A percentile compares a stretch with the other conserved stretches of the same genome.
Evolutionary conservation across 2,797 vertebrate species (phyloP).

Genomic region (Dendrocincla fuliginosa): DNA sequence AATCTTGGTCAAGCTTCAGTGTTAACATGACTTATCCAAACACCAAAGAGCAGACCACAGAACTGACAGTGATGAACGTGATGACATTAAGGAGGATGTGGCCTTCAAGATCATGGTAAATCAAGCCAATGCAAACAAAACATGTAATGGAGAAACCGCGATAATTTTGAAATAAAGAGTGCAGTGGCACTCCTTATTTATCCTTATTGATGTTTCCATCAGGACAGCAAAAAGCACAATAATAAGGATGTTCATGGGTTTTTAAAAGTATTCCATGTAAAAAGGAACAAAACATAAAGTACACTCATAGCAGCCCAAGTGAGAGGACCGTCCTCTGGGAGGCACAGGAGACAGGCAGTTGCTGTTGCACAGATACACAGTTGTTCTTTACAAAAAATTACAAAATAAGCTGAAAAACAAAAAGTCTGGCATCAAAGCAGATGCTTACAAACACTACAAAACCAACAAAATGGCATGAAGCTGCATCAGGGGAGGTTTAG

Average conservation of each 20-base stretch:
- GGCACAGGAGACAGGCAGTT: not conserved
- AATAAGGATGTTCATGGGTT: not conserved
- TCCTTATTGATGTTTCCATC: not conserved
- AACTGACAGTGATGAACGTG: not conserved
- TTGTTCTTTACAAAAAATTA: not conserved
- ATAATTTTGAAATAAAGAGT: not conserved
- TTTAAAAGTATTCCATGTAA: not conserved
- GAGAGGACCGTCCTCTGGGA: not conserved
- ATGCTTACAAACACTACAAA: not conserved
- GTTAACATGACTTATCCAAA: not conserved
- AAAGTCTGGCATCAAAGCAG: not conserved
- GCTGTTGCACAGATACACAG: not conserved
- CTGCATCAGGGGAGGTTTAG: not conserved
- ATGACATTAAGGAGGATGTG: constrained; percentile 4
- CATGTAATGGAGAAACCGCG: not conserved
- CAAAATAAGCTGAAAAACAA: not conserved
- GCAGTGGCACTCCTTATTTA: not conserved
- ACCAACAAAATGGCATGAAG: not conserved
- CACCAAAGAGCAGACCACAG: not conserved
- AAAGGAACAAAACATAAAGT: not conserved
- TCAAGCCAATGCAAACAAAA: constrained; percentile 30
- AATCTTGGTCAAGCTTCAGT: constrained; percentile 6
- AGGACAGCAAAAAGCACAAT: not conserved
- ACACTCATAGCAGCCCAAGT: not conserved
- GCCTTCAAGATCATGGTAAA: not conserved